phyloP scores from a whole-genome alignment of 2,113 vertebrate genomes.

The Festucalex cinctus region DNA sequence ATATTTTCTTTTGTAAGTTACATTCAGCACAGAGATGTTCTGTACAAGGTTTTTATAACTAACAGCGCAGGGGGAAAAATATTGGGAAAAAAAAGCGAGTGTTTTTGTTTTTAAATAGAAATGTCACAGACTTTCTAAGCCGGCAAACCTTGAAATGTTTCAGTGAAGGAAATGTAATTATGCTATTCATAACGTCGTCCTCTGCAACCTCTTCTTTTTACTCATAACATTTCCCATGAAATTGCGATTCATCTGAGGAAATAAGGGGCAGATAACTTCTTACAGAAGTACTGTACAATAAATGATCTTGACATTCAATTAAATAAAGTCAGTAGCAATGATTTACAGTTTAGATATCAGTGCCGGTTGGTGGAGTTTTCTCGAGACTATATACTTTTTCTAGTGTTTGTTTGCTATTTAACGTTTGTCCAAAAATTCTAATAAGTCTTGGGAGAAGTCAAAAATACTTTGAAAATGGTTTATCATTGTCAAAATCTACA shows the following conservation, averaged over 20 bases:
- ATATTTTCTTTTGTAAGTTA: slow-evolving; percentile 22
- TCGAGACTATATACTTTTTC: too few species aligned
- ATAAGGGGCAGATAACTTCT: not conserved
- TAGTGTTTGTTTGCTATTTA: too few species aligned
- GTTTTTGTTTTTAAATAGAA: slow-evolving; percentile 37
- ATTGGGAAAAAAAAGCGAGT: slow-evolving; percentile 17
- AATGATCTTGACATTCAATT: not conserved
- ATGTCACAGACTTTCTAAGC: slow-evolving; percentile 46
- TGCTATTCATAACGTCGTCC: slow-evolving; percentile 22
- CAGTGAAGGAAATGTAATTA: slow-evolving; percentile 29
- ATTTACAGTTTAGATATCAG: not conserved
- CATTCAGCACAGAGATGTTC: slow-evolving; percentile 27
- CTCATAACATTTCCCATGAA: slow-evolving; percentile 18
- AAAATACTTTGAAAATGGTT: not conserved
- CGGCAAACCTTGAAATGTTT: slow-evolving; percentile 60
- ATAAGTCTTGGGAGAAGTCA: too few species aligned
- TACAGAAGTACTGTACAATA: not conserved
- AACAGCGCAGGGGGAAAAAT: slow-evolving; percentile 32
- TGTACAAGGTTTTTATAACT: slow-evolving; percentile 26
- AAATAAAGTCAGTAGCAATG: not conserved
- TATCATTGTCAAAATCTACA: not conserved
- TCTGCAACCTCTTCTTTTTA: slow-evolving; percentile 5
- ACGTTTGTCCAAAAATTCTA: too few species aligned
- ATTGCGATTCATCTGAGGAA: slow-evolving; percentile 15
- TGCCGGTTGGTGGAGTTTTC: too few species aligned